Conservation (phyloP, 2,113 vertebrate species). For the Psammodynastes pulverulentus region DNA sequence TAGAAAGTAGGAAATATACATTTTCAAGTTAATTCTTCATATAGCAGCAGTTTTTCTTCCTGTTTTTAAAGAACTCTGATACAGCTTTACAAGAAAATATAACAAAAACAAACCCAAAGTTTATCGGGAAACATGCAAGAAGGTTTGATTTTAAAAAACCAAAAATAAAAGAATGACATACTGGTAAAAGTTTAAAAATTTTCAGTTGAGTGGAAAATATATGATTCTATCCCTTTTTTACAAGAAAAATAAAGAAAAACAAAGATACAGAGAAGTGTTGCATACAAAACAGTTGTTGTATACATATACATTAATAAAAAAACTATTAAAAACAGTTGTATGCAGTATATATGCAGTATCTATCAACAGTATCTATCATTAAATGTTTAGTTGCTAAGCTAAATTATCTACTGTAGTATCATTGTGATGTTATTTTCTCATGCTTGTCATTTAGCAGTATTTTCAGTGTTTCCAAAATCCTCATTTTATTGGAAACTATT, state of each 20-base stretch:
- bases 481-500: neutral
- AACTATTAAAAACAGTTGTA: too few species aligned
- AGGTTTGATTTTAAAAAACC: conserved; percentile 15
- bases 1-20: neutral
- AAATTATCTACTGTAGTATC: neutral
- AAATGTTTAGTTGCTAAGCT: neutral
- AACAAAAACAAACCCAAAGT: conserved; percentile 16
- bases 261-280: neutral
- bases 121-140: neutral
- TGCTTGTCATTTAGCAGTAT: neutral
- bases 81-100: conserved; percentile 13
- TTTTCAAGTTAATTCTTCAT: neutral
- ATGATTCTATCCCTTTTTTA: neutral
- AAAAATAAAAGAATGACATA: conserved; percentile 20
- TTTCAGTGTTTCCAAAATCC: too few species aligned
- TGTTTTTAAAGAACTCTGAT: conserved; percentile 32
- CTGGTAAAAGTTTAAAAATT: neutral
- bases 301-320: too few species aligned
- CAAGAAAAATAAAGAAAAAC: neutral
- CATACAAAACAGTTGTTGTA: neutral
- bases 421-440: neutral
- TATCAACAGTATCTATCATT: neutral
- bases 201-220: neutral
- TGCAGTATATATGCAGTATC: too few species aligned
- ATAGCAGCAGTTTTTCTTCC: conserved; percentile 28